Evolutionary conservation across 2,113 vertebrate genomes (phyloP), one percentile per base, ranked within the genome.

Genomic region (Engystomops pustulosus): DNA sequence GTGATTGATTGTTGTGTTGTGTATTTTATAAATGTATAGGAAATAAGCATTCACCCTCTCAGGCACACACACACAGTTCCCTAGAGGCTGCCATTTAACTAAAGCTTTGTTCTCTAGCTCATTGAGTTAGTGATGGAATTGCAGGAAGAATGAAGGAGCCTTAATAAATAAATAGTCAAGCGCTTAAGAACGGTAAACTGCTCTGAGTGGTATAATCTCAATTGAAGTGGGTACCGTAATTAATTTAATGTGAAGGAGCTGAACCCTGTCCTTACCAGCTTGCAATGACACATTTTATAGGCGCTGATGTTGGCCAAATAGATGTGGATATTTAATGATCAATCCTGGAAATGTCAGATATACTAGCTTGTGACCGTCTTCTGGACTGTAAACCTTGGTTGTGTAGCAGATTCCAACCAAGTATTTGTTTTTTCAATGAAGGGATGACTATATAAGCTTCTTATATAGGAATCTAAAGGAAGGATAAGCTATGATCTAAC

Each of bases 121-220:
- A 60, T 60, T 60, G 55, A 27, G n/a, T 60, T 60, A 60, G 23
- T 62, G 58, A 62, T 62, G 58, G 58, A 62, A 62, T 62, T 62
- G 58, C 58, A 62, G 58, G 58, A 11, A 62, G 6, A 62, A 27
- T 62, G 58, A 12, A 62, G 58, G 25, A 62, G 58, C 58, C 12
- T 30, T 62, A 30, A 62, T 30, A 62, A 62, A 62, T 62, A 62
- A 12, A 17, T 62, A 62, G 23, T n/a, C n/a, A n/a, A n/a, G n/a
- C n/a, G n/a, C n/a, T n/a, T n/a, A n/a, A n/a, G n/a, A n/a, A n/a
- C n/a, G n/a, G n/a, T n/a, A n/a, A n/a, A 15, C 58, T 62, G 58
- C 58, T 1, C 58, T 62, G 58, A 62, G 58, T 62, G 25, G 25
- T 62, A 62, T 30, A 27, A 62, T 62, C 58, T 62, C 25, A 6